Evolutionary conservation across 2,888 invertebrate genomes (phyloP), one percentile per base, ranked within the genome.

Genomic region (Microctonus brassicae): DNA sequence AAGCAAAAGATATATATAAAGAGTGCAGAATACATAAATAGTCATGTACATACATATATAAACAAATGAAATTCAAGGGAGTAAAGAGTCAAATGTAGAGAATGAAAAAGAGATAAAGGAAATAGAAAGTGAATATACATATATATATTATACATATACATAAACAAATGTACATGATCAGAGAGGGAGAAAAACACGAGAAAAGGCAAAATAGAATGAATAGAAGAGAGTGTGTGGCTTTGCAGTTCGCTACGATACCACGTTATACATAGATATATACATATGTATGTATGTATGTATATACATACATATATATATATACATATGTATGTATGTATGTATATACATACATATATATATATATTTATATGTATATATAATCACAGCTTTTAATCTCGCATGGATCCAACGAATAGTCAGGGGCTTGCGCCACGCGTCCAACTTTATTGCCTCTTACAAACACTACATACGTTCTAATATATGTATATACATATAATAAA

Each of bases 341-440:
- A n/a, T n/a, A n/a, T n/a, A n/a, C n/a, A n/a, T n/a, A n/a, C n/a
- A n/a, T n/a, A n/a, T n/a, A n/a, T n/a, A n/a, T n/a, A n/a, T n/a
- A n/a, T n/a, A 29, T 29, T 3, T 29, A 29, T 7, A 29, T 29
- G 7, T 3, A 5, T 75, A 82, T 81, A 80, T 83, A 83, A 83
- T 85, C 85, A 80, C 80, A 78, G 84, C 82, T 84, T 85, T 85
- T 83, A 84, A 84, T 83, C 84, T 81, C 79, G 77, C 74, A 72
- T 75, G 74, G 74, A 66, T 70, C 34, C 17, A 47, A 47, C 66
- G 71, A 70, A 73, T 72, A 64, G 70, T 55, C 57, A 47, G 70
- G 64, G 58, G 67, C 47, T 42, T 47, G 73, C 75, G 84, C 81
- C 85, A 84, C 85, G 85, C 85, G 85, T 80, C 82, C 74, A 72